Evolutionary conservation across 2,888 invertebrate species (phyloP).

Genomic region (Cheilosia soror): DNA sequence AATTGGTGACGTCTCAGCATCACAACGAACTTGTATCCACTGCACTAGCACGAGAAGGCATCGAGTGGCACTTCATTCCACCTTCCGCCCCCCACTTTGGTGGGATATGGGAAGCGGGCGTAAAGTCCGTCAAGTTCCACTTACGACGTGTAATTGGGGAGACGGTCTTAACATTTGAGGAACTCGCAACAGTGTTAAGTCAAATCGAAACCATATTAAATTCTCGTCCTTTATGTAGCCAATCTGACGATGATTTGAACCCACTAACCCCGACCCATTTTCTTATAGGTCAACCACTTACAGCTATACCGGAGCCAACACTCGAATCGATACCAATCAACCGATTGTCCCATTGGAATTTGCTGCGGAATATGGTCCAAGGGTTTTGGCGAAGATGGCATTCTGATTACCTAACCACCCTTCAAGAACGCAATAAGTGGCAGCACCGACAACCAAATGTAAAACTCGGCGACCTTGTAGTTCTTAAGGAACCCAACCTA

Average conservation of each 20-base stretch:
- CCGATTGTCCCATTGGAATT: conserved; percentile 30
- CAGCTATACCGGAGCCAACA: conserved; percentile 1
- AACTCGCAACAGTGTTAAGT: background rate
- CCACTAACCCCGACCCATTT: conserved; percentile 57
- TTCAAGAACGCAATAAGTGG: background rate
- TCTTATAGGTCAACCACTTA: conserved; percentile 54
- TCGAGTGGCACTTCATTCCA: conserved; percentile 22
- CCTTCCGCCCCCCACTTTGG: background rate
- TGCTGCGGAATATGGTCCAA: conserved; percentile 10
- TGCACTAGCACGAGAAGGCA: background rate
- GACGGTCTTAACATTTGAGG: background rate
- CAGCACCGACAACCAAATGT: too few relatives aligned
- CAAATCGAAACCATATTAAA: background rate
- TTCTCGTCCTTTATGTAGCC: conserved; percentile 21
- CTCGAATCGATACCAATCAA: too few relatives aligned
- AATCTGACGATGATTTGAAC: conserved; percentile 47
- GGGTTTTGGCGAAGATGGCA: background rate
- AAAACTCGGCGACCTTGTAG: too few relatives aligned
- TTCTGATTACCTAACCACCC: background rate
- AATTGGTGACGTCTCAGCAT: conserved; percentile 19
- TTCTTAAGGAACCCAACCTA: too few relatives aligned
- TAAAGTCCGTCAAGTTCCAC: conserved; percentile 8
- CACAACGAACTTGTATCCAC: conserved; percentile 5
- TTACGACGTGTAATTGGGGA: conserved; percentile 6
- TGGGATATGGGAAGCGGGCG: conserved; percentile 12